A percentile compares a stretch with the other conserved stretches of the same genome.
These are phyloP conservation scores for Ips typographus DNA, from an alignment of 1,140 invertebrate species.

Conservation along the genomic window DNA sequence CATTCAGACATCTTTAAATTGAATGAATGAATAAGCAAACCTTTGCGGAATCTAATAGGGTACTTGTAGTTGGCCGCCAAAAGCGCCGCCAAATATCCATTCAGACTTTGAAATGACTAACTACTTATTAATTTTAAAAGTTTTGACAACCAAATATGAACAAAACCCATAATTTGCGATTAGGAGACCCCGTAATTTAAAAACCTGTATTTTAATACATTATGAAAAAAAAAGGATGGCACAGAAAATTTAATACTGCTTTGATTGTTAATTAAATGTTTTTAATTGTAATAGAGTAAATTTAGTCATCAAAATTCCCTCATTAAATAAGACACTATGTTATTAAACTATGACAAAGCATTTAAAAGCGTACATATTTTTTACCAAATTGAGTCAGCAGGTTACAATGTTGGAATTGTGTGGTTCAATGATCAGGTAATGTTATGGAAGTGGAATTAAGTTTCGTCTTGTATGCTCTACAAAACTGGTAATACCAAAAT, in stretches of 20 bases:
- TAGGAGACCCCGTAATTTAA: background rate
- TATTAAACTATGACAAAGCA: background rate
- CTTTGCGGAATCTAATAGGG: too few species aligned
- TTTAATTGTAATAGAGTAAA: background rate
- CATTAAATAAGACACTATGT: background rate
- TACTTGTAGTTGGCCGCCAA: too few species aligned
- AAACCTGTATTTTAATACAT: constrained; percentile 2
- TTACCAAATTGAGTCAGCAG: too few species aligned
- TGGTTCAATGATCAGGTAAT: too few species aligned
- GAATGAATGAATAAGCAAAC: too few species aligned
- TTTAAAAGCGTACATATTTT: background rate
- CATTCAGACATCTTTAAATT: too few species aligned
- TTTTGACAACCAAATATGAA: constrained; percentile 1
- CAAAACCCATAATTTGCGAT: constrained; percentile 16
- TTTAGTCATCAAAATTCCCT: background rate
- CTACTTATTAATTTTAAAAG: constrained; percentile 9
- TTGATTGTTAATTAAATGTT: background rate
- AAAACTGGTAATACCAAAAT: background rate
- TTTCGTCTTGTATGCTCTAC: background rate
- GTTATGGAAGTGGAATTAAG: background rate
- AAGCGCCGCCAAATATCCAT: constrained; percentile 1
- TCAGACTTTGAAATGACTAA: constrained; percentile 5
- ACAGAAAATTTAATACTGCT: background rate
- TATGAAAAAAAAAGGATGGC: background rate
- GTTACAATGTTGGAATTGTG: too few species aligned